These are phyloP conservation scores for Orchesellides sinensis DNA, from an alignment of 2,888 invertebrate species.

Conservation along the genomic window DNA sequence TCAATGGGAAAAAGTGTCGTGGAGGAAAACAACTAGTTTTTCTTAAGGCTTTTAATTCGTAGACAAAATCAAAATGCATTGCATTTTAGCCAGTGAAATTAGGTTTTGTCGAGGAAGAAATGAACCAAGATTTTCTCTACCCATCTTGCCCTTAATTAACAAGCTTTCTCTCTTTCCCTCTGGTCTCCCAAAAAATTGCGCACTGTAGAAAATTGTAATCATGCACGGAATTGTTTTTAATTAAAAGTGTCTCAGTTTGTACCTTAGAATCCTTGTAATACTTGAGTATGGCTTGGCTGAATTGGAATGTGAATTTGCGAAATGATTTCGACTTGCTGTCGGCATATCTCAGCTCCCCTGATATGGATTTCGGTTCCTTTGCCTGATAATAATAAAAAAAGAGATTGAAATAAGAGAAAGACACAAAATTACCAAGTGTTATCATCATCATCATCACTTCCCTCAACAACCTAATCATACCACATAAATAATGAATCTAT, in stretches of 20 bases:
- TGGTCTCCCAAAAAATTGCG: background rate
- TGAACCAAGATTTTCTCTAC: no score
- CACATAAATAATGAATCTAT: no score
- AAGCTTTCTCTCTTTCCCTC: slow-evolving; percentile 10
- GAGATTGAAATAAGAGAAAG: slow-evolving; percentile 26
- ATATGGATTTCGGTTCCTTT: slow-evolving; percentile 82
- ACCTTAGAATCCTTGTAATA: slow-evolving; percentile 86
- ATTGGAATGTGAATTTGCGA: slow-evolving; percentile 87
- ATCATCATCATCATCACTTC: no score
- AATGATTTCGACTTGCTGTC: slow-evolving; percentile 86
- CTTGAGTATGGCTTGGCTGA: slow-evolving; percentile 86
- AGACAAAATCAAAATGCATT: no score
- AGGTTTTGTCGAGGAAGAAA: no score
- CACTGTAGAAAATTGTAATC: slow-evolving; percentile 2
- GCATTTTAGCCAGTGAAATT: no score
- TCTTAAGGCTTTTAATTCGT: no score
- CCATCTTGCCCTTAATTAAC: no score
- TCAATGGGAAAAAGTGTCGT: no score
- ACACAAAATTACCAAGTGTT: background rate
- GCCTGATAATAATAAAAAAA: slow-evolving; percentile 77
- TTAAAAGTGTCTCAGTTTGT: slow-evolving; percentile 71
- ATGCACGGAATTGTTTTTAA: slow-evolving; percentile 51
- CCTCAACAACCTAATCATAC: no score
- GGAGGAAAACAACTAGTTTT: no score
- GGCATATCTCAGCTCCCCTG: slow-evolving; percentile 88